Base-by-base conservation (phyloP, 2,797 vertebrate species). In the Alcedo quadribrachys region DNA sequence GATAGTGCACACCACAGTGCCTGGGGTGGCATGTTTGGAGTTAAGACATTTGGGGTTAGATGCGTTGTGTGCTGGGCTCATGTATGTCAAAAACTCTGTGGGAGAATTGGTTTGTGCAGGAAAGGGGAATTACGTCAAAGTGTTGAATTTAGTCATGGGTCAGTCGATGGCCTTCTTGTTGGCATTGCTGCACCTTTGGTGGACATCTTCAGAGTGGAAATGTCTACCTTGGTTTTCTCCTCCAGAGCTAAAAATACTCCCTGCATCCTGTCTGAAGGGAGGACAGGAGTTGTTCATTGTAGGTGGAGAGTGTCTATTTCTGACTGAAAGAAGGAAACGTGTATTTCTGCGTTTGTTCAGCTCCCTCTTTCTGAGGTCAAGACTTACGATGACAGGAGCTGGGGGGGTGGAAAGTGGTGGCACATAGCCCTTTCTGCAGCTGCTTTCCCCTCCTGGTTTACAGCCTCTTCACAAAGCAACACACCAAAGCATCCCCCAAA, bases 1-100 rank as follows among this genome's bases (percentile, higher is more conserved):
- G 7, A 3, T 65, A 8, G 15, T 55, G 30, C 46, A 9, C 0
- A 0, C 27, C 0, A 0, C 33, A 20, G 53, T 1, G 2, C 62
- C 43, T 30, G 16, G 15, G 43, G 18, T 69, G 20, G 22, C 5
- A 3, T 12, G 30, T 68, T 83, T 27, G 35, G 73, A 85, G 53
- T 61, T 35, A 42, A 42, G 37, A 22, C 17, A 7, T 74, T 77
- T 21, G 61, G 86, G 81, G 30, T 69, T 62, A 32, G 43, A 37
- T 0, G 2, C 13, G 21, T 48, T 61, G 32, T 55, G 21, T 0
- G 2, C 78, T 68, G 76, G 40, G 40, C 50, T 87, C 1, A 35
- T 45, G 7, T 0, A 0, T 57, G 21, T 83, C 1, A 5, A 57
- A 86, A 88, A 62, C 57, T 21, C 30, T 74, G 35, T 22, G 48